Conservation (phyloP, 2,113 vertebrate species). For the Phylloscopus whistleri region DNA sequence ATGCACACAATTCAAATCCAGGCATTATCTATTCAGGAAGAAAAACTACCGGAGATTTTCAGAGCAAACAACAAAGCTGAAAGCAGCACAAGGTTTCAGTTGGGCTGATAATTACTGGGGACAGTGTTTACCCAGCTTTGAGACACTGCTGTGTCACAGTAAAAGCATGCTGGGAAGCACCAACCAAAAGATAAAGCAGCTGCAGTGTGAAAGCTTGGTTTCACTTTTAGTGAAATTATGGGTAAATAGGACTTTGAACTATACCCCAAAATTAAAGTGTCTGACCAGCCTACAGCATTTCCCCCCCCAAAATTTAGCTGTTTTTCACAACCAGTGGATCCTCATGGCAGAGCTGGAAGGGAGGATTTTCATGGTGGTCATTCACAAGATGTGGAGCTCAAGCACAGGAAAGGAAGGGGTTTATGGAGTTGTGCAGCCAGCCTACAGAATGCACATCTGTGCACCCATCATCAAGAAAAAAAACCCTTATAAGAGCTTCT, state of each 20-base stretch:
- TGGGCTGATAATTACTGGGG: neutral
- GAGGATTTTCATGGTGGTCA: neutral
- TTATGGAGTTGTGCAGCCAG: neutral
- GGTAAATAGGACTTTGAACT: neutral
- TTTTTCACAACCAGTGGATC: neutral
- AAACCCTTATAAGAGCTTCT: neutral
- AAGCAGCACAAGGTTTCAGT: neutral
- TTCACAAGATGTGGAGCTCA: neutral
- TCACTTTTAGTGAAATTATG: neutral
- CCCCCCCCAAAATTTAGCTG: rapidly evolving
- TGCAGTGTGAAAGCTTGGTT: neutral
- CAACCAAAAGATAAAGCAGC: neutral
- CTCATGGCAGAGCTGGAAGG: neutral
- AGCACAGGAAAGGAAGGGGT: neutral
- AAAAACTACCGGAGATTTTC: neutral
- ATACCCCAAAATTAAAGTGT: neutral
- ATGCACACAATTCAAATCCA: slow-evolving; percentile 4
- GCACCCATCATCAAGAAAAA: neutral
- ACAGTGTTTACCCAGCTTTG: neutral
- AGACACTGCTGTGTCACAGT: neutral
- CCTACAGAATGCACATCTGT: neutral
- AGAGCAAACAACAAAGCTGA: slow-evolving; percentile 1
- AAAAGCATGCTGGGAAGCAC: neutral
- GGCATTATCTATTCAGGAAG: neutral
- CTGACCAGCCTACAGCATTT: neutral